Base-by-base conservation (phyloP, 2,113 vertebrate genomes). In the Microcebus ravelobensis region DNA sequence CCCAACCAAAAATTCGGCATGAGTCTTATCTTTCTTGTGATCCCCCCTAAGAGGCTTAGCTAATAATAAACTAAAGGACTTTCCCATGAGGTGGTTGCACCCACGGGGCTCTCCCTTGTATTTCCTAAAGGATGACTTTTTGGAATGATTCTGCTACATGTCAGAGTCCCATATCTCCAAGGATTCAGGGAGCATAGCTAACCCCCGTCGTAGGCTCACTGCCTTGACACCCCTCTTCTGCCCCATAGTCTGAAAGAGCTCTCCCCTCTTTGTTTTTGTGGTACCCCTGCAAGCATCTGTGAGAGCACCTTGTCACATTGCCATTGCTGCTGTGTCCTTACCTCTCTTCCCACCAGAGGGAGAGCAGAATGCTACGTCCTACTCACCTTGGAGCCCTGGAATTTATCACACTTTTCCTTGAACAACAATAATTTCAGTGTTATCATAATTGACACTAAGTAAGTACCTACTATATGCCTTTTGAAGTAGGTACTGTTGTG, bases 11-110 rank as follows among this genome's bases (percentile, higher is more conserved):
- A 94, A 20, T 71, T 73, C 52, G 67, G 18, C 20, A 5, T 11
- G 79, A 88, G 61, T 12, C 92, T 96, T 36, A 12, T 79, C 89
- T 94, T 95, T 91, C 83, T 81, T n/a, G n/a, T 89, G 48, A 67
- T 85, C 77, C 86, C 17, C 80, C 57, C 50, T 61, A 23, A 82
- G 29, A n/a, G 68, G 10, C 68, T 74, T 87, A 74, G 67, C 67
- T 81, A 63, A 36, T 55, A 48, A 83, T 80, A 73, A 74, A 79
- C 76, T 39, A 10, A 50, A 96, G 63, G n/a, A 18, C 68, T 20
- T 39, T 91, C 59, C 57, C 48, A 61, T 39, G 65, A 83, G 59
- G 42, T 84, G 50, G 31, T 65, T 84, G 74, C 3, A 27, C 25
- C 45, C 34, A 7, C 7, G 25, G 36, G 39, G 39, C 67, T 61